Base-by-base conservation (phyloP, 1,140 invertebrate genomes). In the Melitaea cinxia region DNA sequence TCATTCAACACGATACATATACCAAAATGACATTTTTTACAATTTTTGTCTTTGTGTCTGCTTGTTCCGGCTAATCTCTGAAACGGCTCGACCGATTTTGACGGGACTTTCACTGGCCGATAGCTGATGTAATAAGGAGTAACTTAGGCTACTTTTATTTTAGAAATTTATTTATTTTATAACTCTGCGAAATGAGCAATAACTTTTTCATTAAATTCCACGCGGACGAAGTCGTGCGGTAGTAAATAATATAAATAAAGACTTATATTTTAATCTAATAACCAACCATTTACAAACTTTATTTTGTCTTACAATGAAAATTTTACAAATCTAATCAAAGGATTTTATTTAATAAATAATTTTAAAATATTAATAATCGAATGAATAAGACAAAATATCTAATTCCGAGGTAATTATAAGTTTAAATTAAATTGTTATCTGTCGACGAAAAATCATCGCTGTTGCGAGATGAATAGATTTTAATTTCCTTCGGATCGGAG, bases 41-140 rank as follows among this genome's bases (percentile, higher is more conserved):
- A n/a, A n/a, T n/a, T n/a, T n/a, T n/a, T n/a, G n/a, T n/a, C n/a
- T n/a, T n/a, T n/a, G n/a, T 58, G 24, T 42, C 17, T 21, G 5
- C 60, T 62, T 62, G 50, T 62, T 62, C 50, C 49, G 60, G 60
- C 50, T 62, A 62, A 62, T 62, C 60, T 62, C 60, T 62, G 60
- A 26, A 28, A 54, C 24, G 35, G 47, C 50, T 62, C 49, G 49
- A 62, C 35, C 23, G 23, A 62, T 62, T 62, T 62, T 54, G 50
- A 45, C 50, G 56, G 39, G 23, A 58, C 54, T 39, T 56, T 56
- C 37, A 42, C 37, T 56, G 33, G 54, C 54, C 39, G 26, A 55
- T 39, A 63, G 67, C 71, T 57, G 14, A 23, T 54, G 7, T 35
- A 30, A 15, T 56, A n/a, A 30, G 35, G 35, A 50, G 14, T 21